Conservation (phyloP, 1,140 invertebrate genomes). For the Drosophila tristis region DNA sequence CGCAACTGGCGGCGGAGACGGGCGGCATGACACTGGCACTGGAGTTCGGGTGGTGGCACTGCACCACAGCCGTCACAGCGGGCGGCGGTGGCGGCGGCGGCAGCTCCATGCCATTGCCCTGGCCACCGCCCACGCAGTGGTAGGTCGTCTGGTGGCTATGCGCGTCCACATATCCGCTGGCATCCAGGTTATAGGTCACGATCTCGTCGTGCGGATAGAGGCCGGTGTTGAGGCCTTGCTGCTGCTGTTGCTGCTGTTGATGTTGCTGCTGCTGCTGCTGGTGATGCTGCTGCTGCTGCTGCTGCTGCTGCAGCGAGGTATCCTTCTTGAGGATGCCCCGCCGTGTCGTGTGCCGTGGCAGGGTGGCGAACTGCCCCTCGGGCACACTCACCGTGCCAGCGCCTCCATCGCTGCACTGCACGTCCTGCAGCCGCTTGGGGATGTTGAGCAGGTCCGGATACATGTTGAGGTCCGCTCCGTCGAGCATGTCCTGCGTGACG, state of each 20-base stretch:
- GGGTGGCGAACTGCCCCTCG: slow-evolving; percentile 85
- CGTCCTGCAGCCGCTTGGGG: slow-evolving; percentile 86
- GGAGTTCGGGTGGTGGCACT: slow-evolving; percentile 70
- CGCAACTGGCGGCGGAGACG: slow-evolving; percentile 67
- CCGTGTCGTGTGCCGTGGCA: slow-evolving; percentile 85
- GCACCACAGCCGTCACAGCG: slow-evolving; percentile 68
- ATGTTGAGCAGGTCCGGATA: slow-evolving; percentile 92
- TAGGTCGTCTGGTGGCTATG: slow-evolving; percentile 49
- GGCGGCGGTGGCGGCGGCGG: slow-evolving; percentile 74
- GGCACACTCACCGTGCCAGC: slow-evolving; percentile 60
- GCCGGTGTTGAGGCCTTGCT: slow-evolving; percentile 37
- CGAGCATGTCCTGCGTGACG: slow-evolving; percentile 88
- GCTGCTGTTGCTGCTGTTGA: slow-evolving; percentile 37
- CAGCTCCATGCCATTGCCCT: slow-evolving; percentile 59
- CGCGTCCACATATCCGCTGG: slow-evolving; percentile 54
- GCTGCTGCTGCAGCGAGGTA: slow-evolving; percentile 65
- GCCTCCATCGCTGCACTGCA: slow-evolving; percentile 54
- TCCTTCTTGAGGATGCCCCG: slow-evolving; percentile 83
- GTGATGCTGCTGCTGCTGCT: slow-evolving; percentile 37
- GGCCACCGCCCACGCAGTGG: slow-evolving; percentile 13
- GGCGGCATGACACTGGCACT: slow-evolving; percentile 17
- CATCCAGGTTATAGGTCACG: slow-evolving; percentile 81
- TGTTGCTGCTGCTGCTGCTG: slow-evolving; percentile 46
- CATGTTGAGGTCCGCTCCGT: slow-evolving; percentile 86
- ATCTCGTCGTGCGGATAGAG: slow-evolving; percentile 82